A percentile compares a stretch with the other conserved stretches of the same genome.
These are phyloP conservation scores for Regulus satrapa DNA, from an alignment of 2,113 vertebrate genomes.

Conservation along the genomic window DNA sequence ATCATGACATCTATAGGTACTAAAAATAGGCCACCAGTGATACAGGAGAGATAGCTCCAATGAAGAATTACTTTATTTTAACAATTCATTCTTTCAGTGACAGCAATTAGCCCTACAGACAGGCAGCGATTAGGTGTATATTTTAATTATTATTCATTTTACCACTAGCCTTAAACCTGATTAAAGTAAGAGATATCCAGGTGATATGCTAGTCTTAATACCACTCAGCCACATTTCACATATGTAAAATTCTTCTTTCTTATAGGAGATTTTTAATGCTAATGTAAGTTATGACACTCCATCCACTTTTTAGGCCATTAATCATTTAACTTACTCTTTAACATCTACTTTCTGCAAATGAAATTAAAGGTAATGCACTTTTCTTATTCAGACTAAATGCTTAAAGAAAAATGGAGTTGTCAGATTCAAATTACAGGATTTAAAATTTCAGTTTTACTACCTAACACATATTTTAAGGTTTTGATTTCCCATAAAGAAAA, in stretches of 20 bases:
- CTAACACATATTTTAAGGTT: slow-evolving; percentile 38
- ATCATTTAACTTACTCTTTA: slow-evolving; percentile 66
- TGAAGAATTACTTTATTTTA: slow-evolving; percentile 77
- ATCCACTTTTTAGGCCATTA: slow-evolving; percentile 63
- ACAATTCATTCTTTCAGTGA: slow-evolving; percentile 79
- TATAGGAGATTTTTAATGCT: slow-evolving; percentile 67
- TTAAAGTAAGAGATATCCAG: slow-evolving; percentile 72
- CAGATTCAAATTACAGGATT: slow-evolving; percentile 58
- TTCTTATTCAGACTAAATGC: slow-evolving; percentile 57
- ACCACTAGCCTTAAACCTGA: slow-evolving; percentile 69
- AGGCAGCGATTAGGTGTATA: slow-evolving; percentile 79
- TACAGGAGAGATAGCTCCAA: slow-evolving; percentile 75
- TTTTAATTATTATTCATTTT: slow-evolving; percentile 81
- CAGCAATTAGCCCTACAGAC: slow-evolving; percentile 80
- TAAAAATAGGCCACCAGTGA: slow-evolving; percentile 80
- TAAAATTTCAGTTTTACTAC: slow-evolving; percentile 59
- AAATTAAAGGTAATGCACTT: slow-evolving; percentile 65
- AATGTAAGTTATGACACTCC: slow-evolving; percentile 67
- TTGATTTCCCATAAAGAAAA: slow-evolving; percentile 64
- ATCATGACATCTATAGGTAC: slow-evolving; percentile 80
- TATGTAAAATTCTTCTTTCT: slow-evolving; percentile 65
- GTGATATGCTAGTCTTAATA: slow-evolving; percentile 72
- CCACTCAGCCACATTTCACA: slow-evolving; percentile 63
- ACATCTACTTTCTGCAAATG: slow-evolving; percentile 62
- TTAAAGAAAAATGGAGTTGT: slow-evolving; percentile 67